A percentile compares a stretch with the other conserved stretches of the same genome.
phyloP scores from a whole-genome alignment of 2,797 vertebrate species.

The Margarornis squamiger region DNA sequence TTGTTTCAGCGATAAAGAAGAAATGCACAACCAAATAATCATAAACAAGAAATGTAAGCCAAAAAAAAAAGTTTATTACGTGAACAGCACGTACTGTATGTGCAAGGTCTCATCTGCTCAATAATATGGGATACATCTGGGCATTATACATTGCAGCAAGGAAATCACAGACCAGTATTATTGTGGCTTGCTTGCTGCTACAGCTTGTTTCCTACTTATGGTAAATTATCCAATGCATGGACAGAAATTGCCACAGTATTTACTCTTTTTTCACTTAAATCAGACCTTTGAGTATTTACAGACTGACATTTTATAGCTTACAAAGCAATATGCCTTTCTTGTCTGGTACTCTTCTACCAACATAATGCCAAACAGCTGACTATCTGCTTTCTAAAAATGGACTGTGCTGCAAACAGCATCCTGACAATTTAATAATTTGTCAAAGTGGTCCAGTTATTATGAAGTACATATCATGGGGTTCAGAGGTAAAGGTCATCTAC shows the following conservation, averaged over 20 bases:
- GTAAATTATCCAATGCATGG: slow-evolving; percentile 34
- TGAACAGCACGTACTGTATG: background rate
- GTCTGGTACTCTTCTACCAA: slow-evolving; percentile 49
- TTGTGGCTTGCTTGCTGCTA: background rate
- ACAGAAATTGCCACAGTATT: slow-evolving; percentile 43
- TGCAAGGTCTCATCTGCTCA: background rate
- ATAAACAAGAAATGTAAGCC: background rate
- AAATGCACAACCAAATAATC: background rate
- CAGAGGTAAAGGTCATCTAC: slow-evolving; percentile 66
- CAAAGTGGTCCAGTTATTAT: slow-evolving; percentile 68
- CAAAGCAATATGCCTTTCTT: slow-evolving; percentile 65
- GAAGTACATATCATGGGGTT: slow-evolving; percentile 65
- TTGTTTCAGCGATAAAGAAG: background rate
- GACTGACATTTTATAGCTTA: slow-evolving; percentile 73
- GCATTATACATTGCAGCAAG: background rate
- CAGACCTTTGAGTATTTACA: slow-evolving; percentile 46
- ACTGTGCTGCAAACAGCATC: slow-evolving; percentile 64
- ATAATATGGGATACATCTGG: background rate
- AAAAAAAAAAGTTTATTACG: background rate
- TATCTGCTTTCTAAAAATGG: slow-evolving; percentile 75
- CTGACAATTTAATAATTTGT: slow-evolving; percentile 76
- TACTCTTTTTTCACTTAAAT: slow-evolving; percentile 63
- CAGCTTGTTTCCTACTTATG: slow-evolving; percentile 26
- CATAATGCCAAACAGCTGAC: slow-evolving; percentile 70
- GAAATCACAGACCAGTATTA: background rate